A percentile compares a stretch with the other conserved stretches of the same genome.
Evolutionary conservation across 2,888 invertebrate species (phyloP).

Genomic region (Cryptus armator): DNA sequence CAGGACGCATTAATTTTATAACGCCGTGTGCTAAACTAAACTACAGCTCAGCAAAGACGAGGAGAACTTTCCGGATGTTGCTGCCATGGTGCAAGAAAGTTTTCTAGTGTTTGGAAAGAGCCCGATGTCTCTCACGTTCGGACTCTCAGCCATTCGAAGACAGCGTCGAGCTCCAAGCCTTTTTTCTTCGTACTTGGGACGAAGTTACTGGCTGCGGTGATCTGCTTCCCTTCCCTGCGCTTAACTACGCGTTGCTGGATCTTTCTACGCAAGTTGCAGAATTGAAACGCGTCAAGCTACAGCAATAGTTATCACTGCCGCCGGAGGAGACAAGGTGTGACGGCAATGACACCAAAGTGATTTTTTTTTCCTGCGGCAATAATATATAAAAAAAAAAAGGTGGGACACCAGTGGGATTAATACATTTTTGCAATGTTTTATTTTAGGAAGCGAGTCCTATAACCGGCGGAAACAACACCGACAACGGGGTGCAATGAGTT

Average conservation of each 20-base stretch:
- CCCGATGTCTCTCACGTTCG: slow-evolving; percentile 94
- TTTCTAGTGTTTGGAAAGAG: slow-evolving; percentile 96
- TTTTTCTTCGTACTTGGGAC: slow-evolving; percentile 93
- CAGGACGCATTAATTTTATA: slow-evolving; percentile 96
- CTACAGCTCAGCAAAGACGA: slow-evolving; percentile 94
- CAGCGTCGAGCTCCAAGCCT: slow-evolving; percentile 96
- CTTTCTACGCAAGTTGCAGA: slow-evolving; percentile 91
- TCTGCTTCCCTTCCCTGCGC: slow-evolving; percentile 94
- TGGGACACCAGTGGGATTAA: background rate
- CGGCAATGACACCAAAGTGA: slow-evolving; percentile 82
- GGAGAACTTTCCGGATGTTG: slow-evolving; percentile 95
- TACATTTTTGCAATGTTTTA: slow-evolving; percentile 67
- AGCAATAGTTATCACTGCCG: slow-evolving; percentile 88
- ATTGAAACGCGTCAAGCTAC: slow-evolving; percentile 91
- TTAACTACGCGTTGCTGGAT: slow-evolving; percentile 92
- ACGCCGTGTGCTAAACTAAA: slow-evolving; percentile 96
- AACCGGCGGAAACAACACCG: slow-evolving; percentile 85
- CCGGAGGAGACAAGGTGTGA: slow-evolving; percentile 90
- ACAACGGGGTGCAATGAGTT: slow-evolving; percentile 90
- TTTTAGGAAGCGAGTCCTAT: slow-evolving; percentile 78
- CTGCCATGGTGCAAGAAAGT: slow-evolving; percentile 96
- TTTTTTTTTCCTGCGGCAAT: slow-evolving; percentile 14
- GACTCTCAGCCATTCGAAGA: slow-evolving; percentile 99
- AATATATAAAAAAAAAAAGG: background rate
- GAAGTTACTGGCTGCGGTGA: slow-evolving; percentile 91